Conservation (phyloP, 37 sponge, comb jelly and placozoan species). For the Theonella swinhoei region DNA sequence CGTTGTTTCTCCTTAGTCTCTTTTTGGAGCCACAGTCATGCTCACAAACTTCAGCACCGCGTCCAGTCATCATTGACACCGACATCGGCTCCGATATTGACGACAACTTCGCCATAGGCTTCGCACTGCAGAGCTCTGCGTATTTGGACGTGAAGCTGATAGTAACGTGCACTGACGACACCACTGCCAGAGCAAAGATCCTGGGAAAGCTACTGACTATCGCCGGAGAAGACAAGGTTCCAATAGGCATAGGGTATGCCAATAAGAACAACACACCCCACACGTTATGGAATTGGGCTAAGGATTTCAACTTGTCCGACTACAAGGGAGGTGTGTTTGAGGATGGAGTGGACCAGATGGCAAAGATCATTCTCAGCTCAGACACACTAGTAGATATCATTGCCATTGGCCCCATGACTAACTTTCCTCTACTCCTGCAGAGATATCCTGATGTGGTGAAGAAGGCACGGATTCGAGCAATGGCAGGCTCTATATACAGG, state of each 20-base stretch:
- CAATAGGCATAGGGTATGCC: constrained; percentile 69
- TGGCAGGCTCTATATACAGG: constrained; percentile 70
- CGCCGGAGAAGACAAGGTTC: constrained; percentile 60
- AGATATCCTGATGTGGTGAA: constrained; percentile 54
- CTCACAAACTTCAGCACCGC: not conserved
- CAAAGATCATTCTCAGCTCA: constrained; percentile 31
- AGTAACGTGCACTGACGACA: constrained; percentile 71
- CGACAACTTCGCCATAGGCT: constrained; percentile 69
- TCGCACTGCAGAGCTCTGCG: constrained; percentile 43
- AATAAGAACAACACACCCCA: constrained; percentile 23
- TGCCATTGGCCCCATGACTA: constrained; percentile 76
- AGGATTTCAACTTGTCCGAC: constrained; percentile 19
- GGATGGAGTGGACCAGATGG: constrained; percentile 73
- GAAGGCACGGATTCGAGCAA: constrained; percentile 55
- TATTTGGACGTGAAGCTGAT: constrained; percentile 68
- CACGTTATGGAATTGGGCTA: constrained; percentile 57
- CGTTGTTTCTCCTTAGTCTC: too few relatives aligned
- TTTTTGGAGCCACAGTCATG: too few relatives aligned
- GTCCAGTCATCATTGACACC: constrained; percentile 84
- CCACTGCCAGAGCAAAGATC: constrained; percentile 62
- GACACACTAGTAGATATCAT: constrained; percentile 46
- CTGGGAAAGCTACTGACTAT: constrained; percentile 60
- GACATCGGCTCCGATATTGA: constrained; percentile 78
- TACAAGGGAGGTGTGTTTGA: constrained; percentile 68
- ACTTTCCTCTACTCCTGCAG: constrained; percentile 60